phyloP scores from a whole-genome alignment of 2,888 invertebrate species.

The Himalopsyche anomala region DNA sequence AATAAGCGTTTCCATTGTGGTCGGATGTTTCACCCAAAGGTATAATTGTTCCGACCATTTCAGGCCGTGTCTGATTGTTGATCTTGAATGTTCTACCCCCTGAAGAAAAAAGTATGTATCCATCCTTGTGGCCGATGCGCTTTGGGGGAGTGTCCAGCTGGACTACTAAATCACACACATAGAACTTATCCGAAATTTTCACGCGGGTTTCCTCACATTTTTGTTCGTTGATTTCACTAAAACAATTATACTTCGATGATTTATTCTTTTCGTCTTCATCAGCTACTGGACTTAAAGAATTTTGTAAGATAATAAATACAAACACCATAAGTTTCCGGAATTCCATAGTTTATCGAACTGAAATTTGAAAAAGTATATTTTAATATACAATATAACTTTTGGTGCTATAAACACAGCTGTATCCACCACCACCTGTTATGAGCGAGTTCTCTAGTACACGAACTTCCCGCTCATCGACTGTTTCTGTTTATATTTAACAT shows the following conservation, averaged over 20 bases:
- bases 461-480: too few relatives aligned
- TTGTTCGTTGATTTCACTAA: slow-evolving; percentile 23
- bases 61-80: background rate
- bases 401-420: background rate
- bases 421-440: too few relatives aligned
- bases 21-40: slow-evolving; percentile 41
- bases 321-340: background rate
- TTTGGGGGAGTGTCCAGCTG: slow-evolving; percentile 46
- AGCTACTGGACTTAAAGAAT: background rate
- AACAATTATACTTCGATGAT: background rate
- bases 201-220: slow-evolving; percentile 50
- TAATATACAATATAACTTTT: background rate
- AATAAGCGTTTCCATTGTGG: slow-evolving; percentile 43
- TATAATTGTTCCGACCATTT: slow-evolving; percentile 26
- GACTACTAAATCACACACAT: slow-evolving; percentile 46
- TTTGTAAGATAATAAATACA: background rate
- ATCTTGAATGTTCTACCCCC: slow-evolving; percentile 44
- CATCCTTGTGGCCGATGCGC: slow-evolving; percentile 35
- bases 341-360: background rate
- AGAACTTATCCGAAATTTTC: slow-evolving; percentile 44
- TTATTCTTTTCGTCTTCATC: background rate
- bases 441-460: too few relatives aligned
- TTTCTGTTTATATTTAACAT: too few relatives aligned
- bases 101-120: slow-evolving; percentile 20
- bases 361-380: background rate